Evolutionary conservation across 1,140 invertebrate species (phyloP).

Genomic region (Sarcophaga peregrina): DNA sequence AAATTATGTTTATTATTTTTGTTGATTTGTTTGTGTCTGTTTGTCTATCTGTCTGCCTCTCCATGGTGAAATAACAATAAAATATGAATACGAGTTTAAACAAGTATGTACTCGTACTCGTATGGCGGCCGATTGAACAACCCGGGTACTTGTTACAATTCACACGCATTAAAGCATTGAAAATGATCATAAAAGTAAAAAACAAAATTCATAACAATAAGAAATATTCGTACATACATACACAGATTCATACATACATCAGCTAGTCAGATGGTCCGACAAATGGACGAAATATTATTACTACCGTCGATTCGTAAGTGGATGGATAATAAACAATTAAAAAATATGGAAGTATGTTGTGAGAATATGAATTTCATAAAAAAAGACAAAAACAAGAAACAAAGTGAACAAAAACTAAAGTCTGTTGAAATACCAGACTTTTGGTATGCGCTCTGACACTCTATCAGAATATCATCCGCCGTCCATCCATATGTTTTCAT

Average conservation of each 20-base stretch:
- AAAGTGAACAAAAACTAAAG: neutral
- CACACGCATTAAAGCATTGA: neutral
- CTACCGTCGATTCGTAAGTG: neutral
- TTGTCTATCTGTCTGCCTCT: no score
- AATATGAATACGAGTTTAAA: no score
- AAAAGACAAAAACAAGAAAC: neutral
- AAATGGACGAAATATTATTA: neutral
- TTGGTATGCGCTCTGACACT: neutral
- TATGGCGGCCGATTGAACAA: no score
- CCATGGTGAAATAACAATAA: no score
- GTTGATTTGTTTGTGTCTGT: no score
- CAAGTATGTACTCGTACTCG: no score
- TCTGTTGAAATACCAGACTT: neutral
- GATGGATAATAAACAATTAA: slow-evolving; percentile 11
- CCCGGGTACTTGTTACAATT: neutral
- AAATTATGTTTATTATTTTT: no score
- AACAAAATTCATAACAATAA: neutral
- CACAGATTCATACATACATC: neutral
- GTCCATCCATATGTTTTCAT: slow-evolving; percentile 1
- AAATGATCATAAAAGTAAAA: no score
- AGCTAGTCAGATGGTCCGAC: neutral
- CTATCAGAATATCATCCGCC: neutral
- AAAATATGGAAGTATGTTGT: neutral
- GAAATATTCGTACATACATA: neutral
- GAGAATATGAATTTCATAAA: slow-evolving; percentile 19